phyloP scores from a whole-genome alignment of 2,888 invertebrate species.

The Alentia gelatinosa region DNA sequence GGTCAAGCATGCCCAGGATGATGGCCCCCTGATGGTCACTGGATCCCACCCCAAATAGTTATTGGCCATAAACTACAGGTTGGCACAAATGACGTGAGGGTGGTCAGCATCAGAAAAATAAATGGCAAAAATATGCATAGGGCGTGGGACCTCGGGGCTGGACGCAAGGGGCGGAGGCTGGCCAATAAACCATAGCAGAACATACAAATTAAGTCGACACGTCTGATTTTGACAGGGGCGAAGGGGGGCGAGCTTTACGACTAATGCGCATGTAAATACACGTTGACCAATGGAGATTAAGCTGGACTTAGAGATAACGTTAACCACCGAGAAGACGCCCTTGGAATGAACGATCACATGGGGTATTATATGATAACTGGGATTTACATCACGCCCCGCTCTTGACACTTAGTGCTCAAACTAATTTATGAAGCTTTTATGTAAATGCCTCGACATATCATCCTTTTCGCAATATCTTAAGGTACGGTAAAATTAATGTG shows the following conservation, averaged over 20 bases:
- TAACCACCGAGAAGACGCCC: neutral
- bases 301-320: neutral
- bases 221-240: neutral
- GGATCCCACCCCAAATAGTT: conserved; percentile 9
- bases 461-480: no score
- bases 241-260: neutral
- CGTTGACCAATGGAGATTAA: neutral
- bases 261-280: conserved; percentile 19
- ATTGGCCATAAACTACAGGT: conserved; percentile 24
- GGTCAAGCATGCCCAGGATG: neutral
- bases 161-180: neutral
- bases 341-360: neutral
- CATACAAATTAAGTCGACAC: neutral
- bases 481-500: no score
- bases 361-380: no score
- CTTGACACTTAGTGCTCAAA: no score
- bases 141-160: neutral
- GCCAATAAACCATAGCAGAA: conserved; percentile 30
- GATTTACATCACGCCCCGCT: no score
- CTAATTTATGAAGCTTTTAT: no score
- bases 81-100: neutral
- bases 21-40: neutral
- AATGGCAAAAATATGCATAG: conserved; percentile 36
- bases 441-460: no score
- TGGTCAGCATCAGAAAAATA: neutral